Percentiles rank a stretch among this genome's conserved stretches.
Evolutionary conservation across 2,797 vertebrate species (phyloP).

Genomic region (Antrozous pallidus): DNA sequence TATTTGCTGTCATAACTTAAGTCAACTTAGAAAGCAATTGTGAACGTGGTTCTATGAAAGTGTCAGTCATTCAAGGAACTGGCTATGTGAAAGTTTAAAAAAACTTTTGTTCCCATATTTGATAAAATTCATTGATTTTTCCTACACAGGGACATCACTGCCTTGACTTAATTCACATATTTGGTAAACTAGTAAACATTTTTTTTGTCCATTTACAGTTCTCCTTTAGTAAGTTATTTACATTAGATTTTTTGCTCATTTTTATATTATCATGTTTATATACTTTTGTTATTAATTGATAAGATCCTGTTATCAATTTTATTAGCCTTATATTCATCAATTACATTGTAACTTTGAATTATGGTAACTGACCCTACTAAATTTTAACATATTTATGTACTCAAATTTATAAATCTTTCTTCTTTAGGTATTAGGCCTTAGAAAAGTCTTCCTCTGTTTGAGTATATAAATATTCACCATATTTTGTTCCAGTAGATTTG

Average conservation of each 20-base stretch:
- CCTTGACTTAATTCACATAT: background rate
- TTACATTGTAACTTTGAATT: background rate
- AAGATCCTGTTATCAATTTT: background rate
- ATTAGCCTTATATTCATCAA: background rate
- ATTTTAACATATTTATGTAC: background rate
- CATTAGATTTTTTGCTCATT: background rate
- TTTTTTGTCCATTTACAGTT: background rate
- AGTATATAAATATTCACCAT: conserved; percentile 17
- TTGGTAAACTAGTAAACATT: background rate
- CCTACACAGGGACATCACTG: background rate
- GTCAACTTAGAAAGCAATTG: background rate
- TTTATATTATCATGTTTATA: background rate
- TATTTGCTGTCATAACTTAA: background rate
- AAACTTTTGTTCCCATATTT: background rate
- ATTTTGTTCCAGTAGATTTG: conserved; percentile 9
- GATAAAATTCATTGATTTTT: background rate
- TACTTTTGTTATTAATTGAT: background rate
- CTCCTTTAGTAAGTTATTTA: background rate
- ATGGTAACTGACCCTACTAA: background rate
- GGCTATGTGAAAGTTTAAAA: background rate
- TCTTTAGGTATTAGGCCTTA: background rate
- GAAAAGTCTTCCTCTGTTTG: background rate
- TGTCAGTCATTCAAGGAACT: background rate
- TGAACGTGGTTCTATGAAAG: background rate
- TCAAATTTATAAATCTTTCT: background rate